Percentiles rank a stretch among this genome's conserved stretches.
Conservation (phyloP, 2,797 vertebrate genomes). For the Masticophis lateralis region DNA sequence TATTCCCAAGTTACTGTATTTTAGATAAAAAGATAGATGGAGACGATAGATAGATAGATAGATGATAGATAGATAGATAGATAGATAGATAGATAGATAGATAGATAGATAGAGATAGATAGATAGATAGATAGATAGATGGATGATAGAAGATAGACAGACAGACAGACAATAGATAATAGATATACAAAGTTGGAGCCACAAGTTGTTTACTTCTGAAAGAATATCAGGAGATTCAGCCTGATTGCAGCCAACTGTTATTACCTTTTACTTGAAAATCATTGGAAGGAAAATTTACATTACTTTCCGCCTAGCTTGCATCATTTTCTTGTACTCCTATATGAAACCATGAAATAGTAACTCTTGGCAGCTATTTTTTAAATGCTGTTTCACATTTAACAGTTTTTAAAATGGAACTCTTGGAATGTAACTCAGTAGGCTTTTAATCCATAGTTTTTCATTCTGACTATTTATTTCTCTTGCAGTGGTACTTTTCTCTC, state of each 20-base stretch:
- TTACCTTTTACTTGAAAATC: neutral
- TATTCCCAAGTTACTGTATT: neutral
- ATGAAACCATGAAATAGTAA: neutral
- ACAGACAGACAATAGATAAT: neutral
- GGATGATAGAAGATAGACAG: neutral
- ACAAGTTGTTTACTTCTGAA: neutral
- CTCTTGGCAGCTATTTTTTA: neutral
- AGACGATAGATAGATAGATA: too few relatives aligned
- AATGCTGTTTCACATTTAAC: conserved; percentile 1
- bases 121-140: too few relatives aligned
- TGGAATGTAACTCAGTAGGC: neutral
- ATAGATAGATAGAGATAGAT: too few relatives aligned
- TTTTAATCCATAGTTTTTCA: neutral
- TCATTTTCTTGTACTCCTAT: neutral
- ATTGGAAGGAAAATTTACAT: neutral
- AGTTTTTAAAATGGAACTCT: neutral
- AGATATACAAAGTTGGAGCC: neutral
- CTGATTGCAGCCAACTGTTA: neutral
- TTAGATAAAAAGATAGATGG: too few relatives aligned
- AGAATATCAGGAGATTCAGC: neutral
- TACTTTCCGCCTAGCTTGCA: neutral
- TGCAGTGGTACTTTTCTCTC: neutral
- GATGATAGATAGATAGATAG: too few relatives aligned
- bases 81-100: too few relatives aligned
- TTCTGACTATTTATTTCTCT: neutral